Base-by-base conservation (phyloP, 2,797 vertebrate species). In the Clamator glandarius region DNA sequence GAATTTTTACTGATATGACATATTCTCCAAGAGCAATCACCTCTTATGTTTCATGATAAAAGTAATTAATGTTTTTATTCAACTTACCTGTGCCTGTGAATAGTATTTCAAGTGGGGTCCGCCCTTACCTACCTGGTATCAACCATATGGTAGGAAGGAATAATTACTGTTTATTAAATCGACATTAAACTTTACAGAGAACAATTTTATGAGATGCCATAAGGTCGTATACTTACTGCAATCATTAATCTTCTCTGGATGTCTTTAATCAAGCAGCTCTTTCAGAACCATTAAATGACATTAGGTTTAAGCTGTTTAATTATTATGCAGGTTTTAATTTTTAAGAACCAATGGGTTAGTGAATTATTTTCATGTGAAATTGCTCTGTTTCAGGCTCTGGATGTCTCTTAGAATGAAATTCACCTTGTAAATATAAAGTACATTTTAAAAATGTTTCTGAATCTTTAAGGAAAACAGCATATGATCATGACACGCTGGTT, bases 121-220 rank as follows among this genome's bases (percentile, higher is more conserved):
- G 3, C 48, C 59, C 64, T 84, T 55, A 59, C 6, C 11, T 74
- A 84, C 62, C 72, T 85, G 17, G 52, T 92, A 76, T 84, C 72
- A 94, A 44, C 78, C 94, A 95, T 89, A 94, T 93, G 89, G 76
- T 79, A 70, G 70, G 67, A 89, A 97, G 62, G 59, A 96, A 96
- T 94, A 97, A 97, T 95, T 95, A 78, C 66, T 89, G 67, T 93
- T 96, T 96, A 97, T 95, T 94, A 96, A 94, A 57, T 83, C 81
- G 93, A 83, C 41, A 76, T 95, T 90, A 93, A 95, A 93, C 85
- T 78, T 97, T 79, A 89, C 87, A 95, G 84, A 87, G 58, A 95
- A 88, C 39, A 90, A 41, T 91, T 96, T 95, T 68, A 87, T 90
- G 91, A 92, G 85, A 68, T 77, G 39, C 78, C 90, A 92, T 96